Evolutionary conservation across 2,888 invertebrate genomes (phyloP).

Genomic region (Tenodera sinensis): DNA sequence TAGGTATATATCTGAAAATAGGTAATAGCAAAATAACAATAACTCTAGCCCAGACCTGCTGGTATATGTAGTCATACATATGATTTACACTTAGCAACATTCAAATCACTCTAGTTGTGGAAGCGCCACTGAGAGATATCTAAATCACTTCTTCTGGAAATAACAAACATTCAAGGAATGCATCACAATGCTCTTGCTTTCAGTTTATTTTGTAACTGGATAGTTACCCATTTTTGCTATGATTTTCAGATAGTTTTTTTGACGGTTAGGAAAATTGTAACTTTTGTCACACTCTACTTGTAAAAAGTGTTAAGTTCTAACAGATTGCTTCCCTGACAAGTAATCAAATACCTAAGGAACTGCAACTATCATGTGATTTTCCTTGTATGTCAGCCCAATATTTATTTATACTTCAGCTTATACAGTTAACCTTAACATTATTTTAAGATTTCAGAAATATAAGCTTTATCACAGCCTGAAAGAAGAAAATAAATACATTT

Average conservation of each 20-base stretch:
- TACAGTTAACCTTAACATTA: too few relatives aligned
- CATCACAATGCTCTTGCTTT: not conserved
- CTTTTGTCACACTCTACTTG: not conserved
- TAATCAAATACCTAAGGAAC: not conserved
- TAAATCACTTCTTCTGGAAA: not conserved
- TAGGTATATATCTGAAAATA: not conserved
- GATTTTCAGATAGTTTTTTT: too few relatives aligned
- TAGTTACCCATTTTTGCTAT: not conserved
- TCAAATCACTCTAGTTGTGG: not conserved
- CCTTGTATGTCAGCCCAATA: too few relatives aligned
- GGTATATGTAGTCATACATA: not conserved
- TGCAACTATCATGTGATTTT: too few relatives aligned
- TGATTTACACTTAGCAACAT: not conserved
- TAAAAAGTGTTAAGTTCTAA: not conserved
- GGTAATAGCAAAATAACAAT: not conserved
- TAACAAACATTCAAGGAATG: not conserved
- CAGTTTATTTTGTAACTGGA: not conserved
- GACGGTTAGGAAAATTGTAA: not conserved
- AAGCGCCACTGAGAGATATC: not conserved
- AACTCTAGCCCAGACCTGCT: not conserved
- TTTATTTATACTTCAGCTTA: too few relatives aligned
- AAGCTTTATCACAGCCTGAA: not conserved
- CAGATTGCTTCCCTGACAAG: not conserved
- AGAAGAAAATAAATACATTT: not conserved
- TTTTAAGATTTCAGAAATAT: not conserved